Evolutionary conservation across 2,113 vertebrate genomes (phyloP).

Genomic region (Tretioscincus oriximinensis): DNA sequence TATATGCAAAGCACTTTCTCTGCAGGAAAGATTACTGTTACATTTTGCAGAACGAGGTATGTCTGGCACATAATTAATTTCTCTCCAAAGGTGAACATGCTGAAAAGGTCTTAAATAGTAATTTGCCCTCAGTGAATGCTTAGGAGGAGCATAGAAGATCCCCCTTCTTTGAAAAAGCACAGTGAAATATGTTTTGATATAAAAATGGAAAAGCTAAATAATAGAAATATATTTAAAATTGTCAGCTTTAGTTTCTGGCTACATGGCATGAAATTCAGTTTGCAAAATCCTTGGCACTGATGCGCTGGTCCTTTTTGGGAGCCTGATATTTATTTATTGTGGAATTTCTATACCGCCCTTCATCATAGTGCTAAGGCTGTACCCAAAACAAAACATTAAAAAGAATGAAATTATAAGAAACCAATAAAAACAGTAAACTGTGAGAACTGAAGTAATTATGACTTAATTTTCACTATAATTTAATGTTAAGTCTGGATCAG

Average conservation of each 20-base stretch:
- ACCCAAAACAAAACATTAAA: too few species aligned
- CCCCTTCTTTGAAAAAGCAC: background rate
- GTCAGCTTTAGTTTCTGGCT: constrained; percentile 2
- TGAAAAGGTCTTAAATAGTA: constrained; percentile 1
- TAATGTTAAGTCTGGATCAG: too few species aligned
- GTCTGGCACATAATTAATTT: constrained; percentile 28
- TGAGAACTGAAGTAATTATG: too few species aligned
- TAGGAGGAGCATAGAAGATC: background rate
- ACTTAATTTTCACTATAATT: too few species aligned
- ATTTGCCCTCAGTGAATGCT: background rate
- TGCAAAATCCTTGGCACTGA: background rate
- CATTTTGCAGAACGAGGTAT: constrained; percentile 31
- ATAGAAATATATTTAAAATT: constrained; percentile 17
- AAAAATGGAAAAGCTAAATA: background rate
- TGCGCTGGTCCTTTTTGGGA: too few species aligned
- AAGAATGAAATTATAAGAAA: too few species aligned
- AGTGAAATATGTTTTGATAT: background rate
- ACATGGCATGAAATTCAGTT: background rate
- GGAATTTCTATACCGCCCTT: too few species aligned
- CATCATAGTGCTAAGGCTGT: too few species aligned
- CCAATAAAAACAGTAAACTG: too few species aligned
- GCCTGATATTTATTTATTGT: too few species aligned
- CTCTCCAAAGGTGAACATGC: constrained; percentile 16
- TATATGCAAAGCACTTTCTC: constrained; percentile 22
- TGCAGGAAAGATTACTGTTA: background rate